phyloP scores from a whole-genome alignment of 2,888 invertebrate species.

The Acronicta leporina region DNA sequence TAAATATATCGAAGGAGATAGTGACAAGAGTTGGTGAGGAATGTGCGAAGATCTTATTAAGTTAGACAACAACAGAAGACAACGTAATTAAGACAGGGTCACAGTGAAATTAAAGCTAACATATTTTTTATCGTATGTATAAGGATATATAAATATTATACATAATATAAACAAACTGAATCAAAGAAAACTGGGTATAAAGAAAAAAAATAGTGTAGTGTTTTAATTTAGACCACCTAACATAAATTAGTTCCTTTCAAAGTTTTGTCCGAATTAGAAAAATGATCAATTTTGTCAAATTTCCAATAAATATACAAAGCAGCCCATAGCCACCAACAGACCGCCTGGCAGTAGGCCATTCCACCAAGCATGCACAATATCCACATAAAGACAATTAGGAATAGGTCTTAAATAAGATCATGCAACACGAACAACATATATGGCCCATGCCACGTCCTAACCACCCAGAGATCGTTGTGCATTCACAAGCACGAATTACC shows the following conservation, averaged over 20 bases:
- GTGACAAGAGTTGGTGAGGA: slow-evolving; percentile 68
- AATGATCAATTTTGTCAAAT: slow-evolving; percentile 56
- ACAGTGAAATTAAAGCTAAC: slow-evolving; percentile 64
- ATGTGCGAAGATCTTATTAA: slow-evolving; percentile 64
- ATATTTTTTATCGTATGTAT: slow-evolving; percentile 26
- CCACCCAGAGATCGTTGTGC: slow-evolving; percentile 80
- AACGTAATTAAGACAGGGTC: slow-evolving; percentile 62
- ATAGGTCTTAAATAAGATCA: slow-evolving; percentile 81
- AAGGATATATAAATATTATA: slow-evolving; percentile 28
- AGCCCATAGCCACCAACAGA: slow-evolving; percentile 81
- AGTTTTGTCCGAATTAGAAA: slow-evolving; percentile 43
- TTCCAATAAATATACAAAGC: slow-evolving; percentile 77
- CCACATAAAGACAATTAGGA: slow-evolving; percentile 80
- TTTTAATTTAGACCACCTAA: slow-evolving; percentile 46
- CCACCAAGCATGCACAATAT: slow-evolving; percentile 86
- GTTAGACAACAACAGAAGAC: slow-evolving; percentile 27
- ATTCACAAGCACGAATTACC: slow-evolving; percentile 85
- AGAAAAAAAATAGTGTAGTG: slow-evolving; percentile 33
- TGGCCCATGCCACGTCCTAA: slow-evolving; percentile 85
- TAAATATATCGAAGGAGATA: slow-evolving; percentile 51
- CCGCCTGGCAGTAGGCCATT: slow-evolving; percentile 84
- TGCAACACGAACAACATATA: slow-evolving; percentile 88
- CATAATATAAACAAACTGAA: slow-evolving; percentile 15
- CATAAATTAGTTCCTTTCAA: slow-evolving; percentile 29
- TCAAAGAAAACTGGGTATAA: slow-evolving; percentile 27